Evolutionary conservation across 2,797 vertebrate species (phyloP).

Genomic region (Hemitrygon akajei): DNA sequence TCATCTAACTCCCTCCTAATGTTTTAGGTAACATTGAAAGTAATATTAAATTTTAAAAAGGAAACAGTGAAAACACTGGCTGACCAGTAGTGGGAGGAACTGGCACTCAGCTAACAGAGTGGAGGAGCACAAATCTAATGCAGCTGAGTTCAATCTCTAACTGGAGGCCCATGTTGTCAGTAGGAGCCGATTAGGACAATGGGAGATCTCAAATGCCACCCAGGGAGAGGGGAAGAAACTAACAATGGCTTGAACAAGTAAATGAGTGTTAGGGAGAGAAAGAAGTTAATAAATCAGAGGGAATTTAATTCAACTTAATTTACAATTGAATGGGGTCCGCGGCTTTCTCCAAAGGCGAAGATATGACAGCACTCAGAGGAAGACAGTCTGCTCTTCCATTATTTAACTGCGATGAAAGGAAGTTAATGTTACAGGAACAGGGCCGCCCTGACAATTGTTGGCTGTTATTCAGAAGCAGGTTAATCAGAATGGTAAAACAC

Average conservation of each 20-base stretch:
- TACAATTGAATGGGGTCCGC: background rate
- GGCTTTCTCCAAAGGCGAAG: background rate
- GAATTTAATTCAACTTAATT: background rate
- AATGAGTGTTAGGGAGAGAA: background rate
- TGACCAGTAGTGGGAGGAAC: background rate
- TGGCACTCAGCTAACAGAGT: background rate
- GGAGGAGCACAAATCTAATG: background rate
- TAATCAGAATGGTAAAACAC: background rate
- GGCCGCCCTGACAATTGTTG: background rate
- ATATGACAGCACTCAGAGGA: no score
- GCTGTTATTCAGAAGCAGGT: background rate
- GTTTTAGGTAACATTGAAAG: no score
- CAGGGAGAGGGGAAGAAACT: background rate
- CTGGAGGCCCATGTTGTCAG: background rate
- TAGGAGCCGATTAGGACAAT: background rate
- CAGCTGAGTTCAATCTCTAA: background rate
- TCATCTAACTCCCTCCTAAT: no score
- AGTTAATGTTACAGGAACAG: background rate
- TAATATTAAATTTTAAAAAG: no score
- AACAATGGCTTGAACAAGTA: background rate
- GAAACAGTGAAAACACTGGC: background rate
- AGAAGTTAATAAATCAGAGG: background rate
- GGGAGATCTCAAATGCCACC: background rate
- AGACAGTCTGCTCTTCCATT: background rate
- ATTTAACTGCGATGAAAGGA: background rate